phyloP scores from a whole-genome alignment of 2,797 vertebrate genomes.

The Vireo griseus region DNA sequence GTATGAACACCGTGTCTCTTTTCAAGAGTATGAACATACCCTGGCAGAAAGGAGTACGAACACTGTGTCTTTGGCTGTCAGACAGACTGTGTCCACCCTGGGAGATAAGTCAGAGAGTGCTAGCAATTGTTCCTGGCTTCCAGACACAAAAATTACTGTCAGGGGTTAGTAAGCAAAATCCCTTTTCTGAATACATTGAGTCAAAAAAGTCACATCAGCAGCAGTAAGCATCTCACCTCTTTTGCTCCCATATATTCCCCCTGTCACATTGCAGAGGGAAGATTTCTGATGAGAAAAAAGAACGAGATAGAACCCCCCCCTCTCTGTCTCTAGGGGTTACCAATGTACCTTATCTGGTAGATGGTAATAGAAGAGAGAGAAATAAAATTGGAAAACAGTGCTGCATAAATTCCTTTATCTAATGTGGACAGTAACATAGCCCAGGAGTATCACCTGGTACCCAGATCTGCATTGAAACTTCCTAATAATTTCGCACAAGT shows the following conservation, averaged over 20 bases:
- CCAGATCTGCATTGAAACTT: background rate
- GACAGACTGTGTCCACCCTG: background rate
- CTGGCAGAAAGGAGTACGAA: background rate
- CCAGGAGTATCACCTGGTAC: background rate
- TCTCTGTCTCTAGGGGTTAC: background rate
- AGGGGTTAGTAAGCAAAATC: background rate
- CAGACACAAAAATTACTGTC: constrained; percentile 8
- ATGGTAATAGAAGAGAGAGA: background rate
- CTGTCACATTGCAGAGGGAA: background rate
- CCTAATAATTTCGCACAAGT: accelerated
- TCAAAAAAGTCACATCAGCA: background rate
- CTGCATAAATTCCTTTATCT: background rate
- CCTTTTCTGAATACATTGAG: background rate
- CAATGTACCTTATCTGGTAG: background rate
- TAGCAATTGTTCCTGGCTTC: background rate
- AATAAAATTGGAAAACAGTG: background rate
- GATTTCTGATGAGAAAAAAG: background rate
- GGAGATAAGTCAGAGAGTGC: background rate
- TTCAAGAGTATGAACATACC: background rate
- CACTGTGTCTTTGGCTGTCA: background rate
- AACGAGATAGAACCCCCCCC: background rate
- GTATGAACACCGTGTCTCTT: background rate
- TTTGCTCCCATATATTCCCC: background rate
- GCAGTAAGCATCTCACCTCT: background rate
- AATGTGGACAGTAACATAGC: background rate